Base-by-base conservation (phyloP, 2,888 invertebrate species). In the Mamestra brassicae region DNA sequence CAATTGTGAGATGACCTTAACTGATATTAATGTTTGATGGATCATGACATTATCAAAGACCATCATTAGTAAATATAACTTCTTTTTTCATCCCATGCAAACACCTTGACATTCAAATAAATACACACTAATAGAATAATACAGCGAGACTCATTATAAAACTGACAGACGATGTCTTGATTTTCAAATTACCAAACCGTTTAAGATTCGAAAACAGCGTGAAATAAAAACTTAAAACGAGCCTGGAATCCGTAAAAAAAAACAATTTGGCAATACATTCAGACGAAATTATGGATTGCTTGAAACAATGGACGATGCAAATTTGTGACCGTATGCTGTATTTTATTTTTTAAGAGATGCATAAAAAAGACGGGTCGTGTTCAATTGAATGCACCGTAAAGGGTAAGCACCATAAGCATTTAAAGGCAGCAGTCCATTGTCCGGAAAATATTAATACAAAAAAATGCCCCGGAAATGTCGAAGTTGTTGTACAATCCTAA, bases 271-370 rank as follows among this genome's bases (percentile, higher is more conserved):
- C 91, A 90, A 90, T 90, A 90, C 90, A 90, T 90, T 90, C 91
- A 87, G 89, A 87, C 90, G 91, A 92, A 95, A 94, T 95, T 94
- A 93, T 93, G 92, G 89, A 93, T 93, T 85, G 89, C 88, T 76
- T 85, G 90, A 92, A 95, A 96, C 96, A 96, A 96, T 96, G 95
- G 95, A 38, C 89, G 89, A 95, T 94, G 96, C 95, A 95, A 95
- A 95, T 95, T 26, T 93, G 92, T 89, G 91, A 87, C 89, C 87
- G 90, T 89, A 86, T 89, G 86, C 89, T 85, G 90, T 81, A 88
- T 90, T 93, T 70, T 94, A 93, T 93, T 93, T 94, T 94, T 93
- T 89, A 89, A 88, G 85, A 89, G 89, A 87, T 87, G 87, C 87
- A 87, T 90, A 93, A 93, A 94, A 94, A 93, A 91, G 86, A 89